Conservation (phyloP, 2,888 invertebrate genomes). For the Cacoxenus indagator region DNA sequence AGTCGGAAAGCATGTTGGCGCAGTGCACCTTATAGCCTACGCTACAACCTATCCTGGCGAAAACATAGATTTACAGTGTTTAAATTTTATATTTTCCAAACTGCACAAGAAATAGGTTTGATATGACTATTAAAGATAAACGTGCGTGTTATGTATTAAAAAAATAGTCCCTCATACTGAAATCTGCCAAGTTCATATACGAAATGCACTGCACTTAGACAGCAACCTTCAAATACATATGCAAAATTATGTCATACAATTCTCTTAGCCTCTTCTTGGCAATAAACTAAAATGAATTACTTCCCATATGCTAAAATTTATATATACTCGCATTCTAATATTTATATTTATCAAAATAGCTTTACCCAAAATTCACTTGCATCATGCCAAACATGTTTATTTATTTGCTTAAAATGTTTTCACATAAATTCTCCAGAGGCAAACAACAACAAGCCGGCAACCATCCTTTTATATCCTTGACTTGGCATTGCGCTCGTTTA, state of each 20-base stretch:
- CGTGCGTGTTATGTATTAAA: too few species aligned
- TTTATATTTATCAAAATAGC: background rate
- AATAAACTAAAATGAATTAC: background rate
- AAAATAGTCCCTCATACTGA: too few species aligned
- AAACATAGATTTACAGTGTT: too few species aligned
- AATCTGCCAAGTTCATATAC: too few species aligned
- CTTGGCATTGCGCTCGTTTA: background rate
- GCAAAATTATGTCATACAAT: background rate
- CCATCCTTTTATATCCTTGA: constrained; percentile 7
- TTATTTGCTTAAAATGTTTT: constrained; percentile 22
- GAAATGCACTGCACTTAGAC: too few species aligned
- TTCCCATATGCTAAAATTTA: background rate
- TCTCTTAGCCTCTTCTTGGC: background rate
- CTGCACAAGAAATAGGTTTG: too few species aligned
- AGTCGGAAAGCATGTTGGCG: too few species aligned
- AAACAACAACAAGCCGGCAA: background rate
- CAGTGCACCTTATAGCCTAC: too few species aligned
- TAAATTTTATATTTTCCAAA: too few species aligned
- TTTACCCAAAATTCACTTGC: background rate
- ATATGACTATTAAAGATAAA: too few species aligned
- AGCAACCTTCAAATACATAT: too few species aligned
- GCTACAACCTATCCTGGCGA: too few species aligned
- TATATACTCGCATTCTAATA: background rate
- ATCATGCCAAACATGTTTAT: constrained; percentile 6
- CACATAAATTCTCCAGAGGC: constrained; percentile 11